These are phyloP conservation scores for Pimpla rufipes DNA, from an alignment of 2,888 invertebrate species.

Conservation along the genomic window DNA sequence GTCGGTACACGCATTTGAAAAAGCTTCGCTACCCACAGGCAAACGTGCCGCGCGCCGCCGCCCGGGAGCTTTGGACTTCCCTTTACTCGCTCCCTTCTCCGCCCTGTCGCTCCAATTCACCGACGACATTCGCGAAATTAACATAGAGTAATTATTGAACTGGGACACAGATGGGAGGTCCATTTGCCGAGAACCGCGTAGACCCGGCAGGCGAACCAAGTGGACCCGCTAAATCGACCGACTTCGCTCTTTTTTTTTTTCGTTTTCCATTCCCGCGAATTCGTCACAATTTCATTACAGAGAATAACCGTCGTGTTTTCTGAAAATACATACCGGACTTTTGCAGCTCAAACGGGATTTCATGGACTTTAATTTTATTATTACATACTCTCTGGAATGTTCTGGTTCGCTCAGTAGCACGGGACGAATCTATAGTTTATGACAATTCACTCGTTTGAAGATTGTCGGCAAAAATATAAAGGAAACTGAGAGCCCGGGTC, in stretches of 20 bases:
- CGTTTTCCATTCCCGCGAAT: not conserved
- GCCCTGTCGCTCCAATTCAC: conserved; percentile 17
- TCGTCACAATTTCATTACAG: not conserved
- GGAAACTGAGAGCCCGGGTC: too few relatives aligned
- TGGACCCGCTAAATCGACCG: not conserved
- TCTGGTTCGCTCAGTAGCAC: too few relatives aligned
- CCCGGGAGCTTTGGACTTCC: conserved; percentile 35
- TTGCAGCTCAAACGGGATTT: too few relatives aligned
- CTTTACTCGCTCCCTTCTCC: conserved; percentile 26
- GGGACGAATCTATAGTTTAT: too few relatives aligned
- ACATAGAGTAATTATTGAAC: conserved; percentile 78
- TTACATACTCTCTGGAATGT: too few relatives aligned
- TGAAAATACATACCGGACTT: too few relatives aligned
- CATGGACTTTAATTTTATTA: too few relatives aligned
- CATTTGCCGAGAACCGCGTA: conserved; percentile 12
- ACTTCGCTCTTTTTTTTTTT: not conserved
- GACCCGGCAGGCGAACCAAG: not conserved
- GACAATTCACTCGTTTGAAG: too few relatives aligned
- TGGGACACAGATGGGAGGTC: conserved; percentile 32
- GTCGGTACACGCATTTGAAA: conserved; percentile 41
- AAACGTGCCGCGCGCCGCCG: conserved; percentile 34
- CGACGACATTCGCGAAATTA: conserved; percentile 73
- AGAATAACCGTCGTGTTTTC: not conserved
- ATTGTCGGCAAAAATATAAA: too few relatives aligned
- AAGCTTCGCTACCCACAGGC: conserved; percentile 29